Percentiles rank a stretch among this genome's conserved stretches.
Evolutionary conservation across 2,113 vertebrate genomes (phyloP).

Genomic region (Irena cyanogastra): DNA sequence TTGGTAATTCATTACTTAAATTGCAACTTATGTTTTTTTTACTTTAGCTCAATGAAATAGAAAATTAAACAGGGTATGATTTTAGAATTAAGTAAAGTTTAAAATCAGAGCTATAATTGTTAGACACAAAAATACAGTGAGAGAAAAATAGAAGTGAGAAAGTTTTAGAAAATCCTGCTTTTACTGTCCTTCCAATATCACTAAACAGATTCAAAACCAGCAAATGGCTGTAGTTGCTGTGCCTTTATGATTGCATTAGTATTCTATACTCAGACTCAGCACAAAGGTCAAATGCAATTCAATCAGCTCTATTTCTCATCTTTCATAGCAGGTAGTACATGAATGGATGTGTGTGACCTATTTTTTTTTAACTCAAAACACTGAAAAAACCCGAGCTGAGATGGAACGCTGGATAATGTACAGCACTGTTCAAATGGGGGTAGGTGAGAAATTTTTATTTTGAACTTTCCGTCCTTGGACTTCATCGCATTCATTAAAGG

Average conservation of each 20-base stretch:
- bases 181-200: background rate
- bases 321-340: background rate
- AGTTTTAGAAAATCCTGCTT: background rate
- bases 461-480: background rate
- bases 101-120: background rate
- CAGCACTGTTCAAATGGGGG: background rate
- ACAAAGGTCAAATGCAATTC: constrained; percentile 14
- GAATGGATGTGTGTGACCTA: background rate
- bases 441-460: background rate
- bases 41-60: background rate
- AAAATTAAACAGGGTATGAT: background rate
- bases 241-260: background rate
- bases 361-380: background rate
- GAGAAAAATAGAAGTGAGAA: background rate
- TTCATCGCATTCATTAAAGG: background rate
- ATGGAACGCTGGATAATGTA: background rate
- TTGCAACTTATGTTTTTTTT: background rate
- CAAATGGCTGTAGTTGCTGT: background rate
- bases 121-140: background rate
- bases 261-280: background rate
- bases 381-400: background rate
- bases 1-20: background rate
- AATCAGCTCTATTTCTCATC: background rate
- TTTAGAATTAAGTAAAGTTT: background rate
- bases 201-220: background rate